Evolutionary conservation across 2,888 invertebrate genomes (phyloP), one percentile per base, ranked within the genome.

Genomic region (Eupithecia tripunctaria): DNA sequence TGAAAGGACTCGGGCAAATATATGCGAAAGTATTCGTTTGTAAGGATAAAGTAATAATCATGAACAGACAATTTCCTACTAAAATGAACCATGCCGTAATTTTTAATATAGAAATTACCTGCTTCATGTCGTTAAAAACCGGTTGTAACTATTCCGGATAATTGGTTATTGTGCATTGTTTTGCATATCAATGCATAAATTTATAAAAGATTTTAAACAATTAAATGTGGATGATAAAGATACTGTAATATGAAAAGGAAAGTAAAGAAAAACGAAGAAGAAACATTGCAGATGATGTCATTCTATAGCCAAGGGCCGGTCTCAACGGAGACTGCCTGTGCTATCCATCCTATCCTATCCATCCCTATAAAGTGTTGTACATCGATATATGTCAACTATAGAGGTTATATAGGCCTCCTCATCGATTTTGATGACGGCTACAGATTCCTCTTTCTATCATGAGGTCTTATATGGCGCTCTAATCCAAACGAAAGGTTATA

Each of bases 91-190:
- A 25, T 43, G 56, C 25, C 14, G 14, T 36, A 29, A 69, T 80
- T 70, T 38, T 38, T 2, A 63, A 14, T 64, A 6, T 6, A 15
- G 15, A 21, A 64, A 64, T 15, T 41, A 36, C 38, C 14, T 15
- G 64, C 21, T 36, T 64, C 38, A 64, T 36, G 38, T 64, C 14
- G 15, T 64, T 38, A 25, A 36, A 21, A 64, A 41, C 64, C 25
- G 7, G 64, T 64, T 64, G 38, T 41, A 64, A 41, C 38, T 38
- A 21, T 64, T 32, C 64, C 36, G 36, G n/a, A n/a, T 81, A 78
- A 76, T 82, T 43, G 80, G 79, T 81, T 38, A 64, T 64, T 64
- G 64, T 64, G 25, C 64, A 64, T 38, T 64, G 25, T 64, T 64
- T 64, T 38, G 64, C 64, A 64, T 64, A 64, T 21, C n/a, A 47